phyloP scores from a whole-genome alignment of 2,113 vertebrate species.

The Grantiella picta region DNA sequence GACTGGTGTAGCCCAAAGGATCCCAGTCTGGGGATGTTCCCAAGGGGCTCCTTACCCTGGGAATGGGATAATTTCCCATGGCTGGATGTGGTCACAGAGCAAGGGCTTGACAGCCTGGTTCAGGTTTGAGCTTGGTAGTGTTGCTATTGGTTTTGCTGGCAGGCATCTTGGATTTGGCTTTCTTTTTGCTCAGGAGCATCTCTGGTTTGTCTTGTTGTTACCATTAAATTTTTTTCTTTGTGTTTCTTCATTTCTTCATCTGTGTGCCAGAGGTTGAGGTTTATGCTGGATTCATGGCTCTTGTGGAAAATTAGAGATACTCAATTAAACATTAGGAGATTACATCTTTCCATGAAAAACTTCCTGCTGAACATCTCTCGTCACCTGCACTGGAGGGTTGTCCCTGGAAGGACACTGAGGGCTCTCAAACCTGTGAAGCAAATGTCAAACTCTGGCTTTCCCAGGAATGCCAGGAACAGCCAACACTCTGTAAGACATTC shows the following conservation, averaged over 20 bases:
- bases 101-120: background rate
- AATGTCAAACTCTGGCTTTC: background rate
- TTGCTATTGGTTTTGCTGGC: background rate
- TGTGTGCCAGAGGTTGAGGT: background rate
- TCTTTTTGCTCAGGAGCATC: background rate
- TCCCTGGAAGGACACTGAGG: background rate
- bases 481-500: background rate
- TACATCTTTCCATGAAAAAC: background rate
- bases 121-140: background rate
- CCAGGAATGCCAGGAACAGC: background rate
- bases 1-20: background rate
- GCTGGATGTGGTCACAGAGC: background rate
- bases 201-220: background rate
- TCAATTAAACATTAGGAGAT: background rate
- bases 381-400: background rate
- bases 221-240: background rate
- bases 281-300: background rate
- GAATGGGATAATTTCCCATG: background rate
- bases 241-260: background rate
- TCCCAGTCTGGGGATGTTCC: background rate
- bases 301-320: background rate
- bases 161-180: background rate
- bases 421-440: background rate
- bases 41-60: background rate
- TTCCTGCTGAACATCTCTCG: background rate